Percentiles rank a stretch among this genome's conserved stretches.
These are phyloP conservation scores for Dichetophora obliterata DNA, from an alignment of 2,888 invertebrate genomes.

Conservation along the genomic window DNA sequence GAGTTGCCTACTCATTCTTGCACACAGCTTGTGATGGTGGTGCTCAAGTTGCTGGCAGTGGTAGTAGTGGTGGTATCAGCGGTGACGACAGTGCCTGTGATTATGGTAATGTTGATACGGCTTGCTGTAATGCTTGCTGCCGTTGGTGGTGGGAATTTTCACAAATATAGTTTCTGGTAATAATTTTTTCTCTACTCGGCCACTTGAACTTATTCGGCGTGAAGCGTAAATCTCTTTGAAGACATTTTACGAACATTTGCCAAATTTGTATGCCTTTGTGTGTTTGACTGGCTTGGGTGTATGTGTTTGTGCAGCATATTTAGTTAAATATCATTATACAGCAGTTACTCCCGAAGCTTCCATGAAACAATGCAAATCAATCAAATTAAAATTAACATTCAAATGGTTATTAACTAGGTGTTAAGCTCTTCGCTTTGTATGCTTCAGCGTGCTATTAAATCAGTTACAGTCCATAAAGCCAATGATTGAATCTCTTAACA, in stretches of 20 bases:
- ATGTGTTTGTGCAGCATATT: neutral
- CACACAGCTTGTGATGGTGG: neutral
- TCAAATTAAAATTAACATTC: constrained; percentile 23
- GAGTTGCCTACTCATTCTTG: neutral
- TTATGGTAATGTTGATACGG: constrained; percentile 42
- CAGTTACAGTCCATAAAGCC: constrained; percentile 14
- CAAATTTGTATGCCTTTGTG: constrained; percentile 10
- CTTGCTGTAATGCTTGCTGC: constrained; percentile 39
- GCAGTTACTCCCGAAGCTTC: neutral
- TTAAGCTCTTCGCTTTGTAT: constrained; percentile 23
- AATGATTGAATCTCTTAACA: constrained; percentile 21
- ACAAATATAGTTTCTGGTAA: constrained; percentile 37
- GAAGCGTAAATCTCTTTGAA: constrained; percentile 50
- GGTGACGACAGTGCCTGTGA: constrained; percentile 22
- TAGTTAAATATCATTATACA: constrained; percentile 2
- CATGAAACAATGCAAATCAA: constrained; percentile 29
- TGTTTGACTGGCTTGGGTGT: neutral
- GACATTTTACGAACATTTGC: constrained; percentile 44
- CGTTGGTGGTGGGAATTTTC: constrained; percentile 36
- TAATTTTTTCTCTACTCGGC: constrained; percentile 45
- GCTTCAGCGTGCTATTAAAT: constrained; percentile 2
- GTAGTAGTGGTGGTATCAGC: constrained; percentile 34
- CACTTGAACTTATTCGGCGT: constrained; percentile 49
- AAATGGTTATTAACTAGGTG: constrained; percentile 20
- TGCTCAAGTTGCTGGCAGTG: constrained; percentile 20